Base-by-base conservation (phyloP, 2,888 invertebrate species). In the Patella caerulea region DNA sequence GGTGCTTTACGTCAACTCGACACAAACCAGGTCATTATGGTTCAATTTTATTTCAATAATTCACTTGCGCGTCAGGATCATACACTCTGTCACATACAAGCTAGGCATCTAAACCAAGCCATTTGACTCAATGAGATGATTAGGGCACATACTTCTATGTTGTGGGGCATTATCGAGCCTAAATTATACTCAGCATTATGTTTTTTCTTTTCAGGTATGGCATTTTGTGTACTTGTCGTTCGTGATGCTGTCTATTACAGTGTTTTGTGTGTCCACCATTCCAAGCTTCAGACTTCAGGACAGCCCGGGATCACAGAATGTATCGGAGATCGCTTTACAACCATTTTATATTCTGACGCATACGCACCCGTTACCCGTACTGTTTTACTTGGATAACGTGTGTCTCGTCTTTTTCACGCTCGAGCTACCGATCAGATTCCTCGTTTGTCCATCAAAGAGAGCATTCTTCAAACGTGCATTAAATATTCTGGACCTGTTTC, bases 351-450 rank as follows among this genome's bases (percentile, higher is more conserved):
- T 72, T 17, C 65, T 77, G 15, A 75, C 75, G 7, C 71, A 71
- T 19, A 77, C 77, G 17, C 83, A 84, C 59, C 82, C 82, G 7
- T 75, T 79, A 55, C 74, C 78, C 9, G 19, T 29, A n/a, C 24
- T 84, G 54, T 79, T 82, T 69, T 80, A 72, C 3, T 24, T 82
- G 7, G 84, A 84, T 53, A 59, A 75, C 2, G 71, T 84, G 34
- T 84, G 83, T 19, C 71, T 81, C 59, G 19, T 75, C 4, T 82
- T 86, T 73, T 88, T 88, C 79, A 82, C 83, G n/a, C 54, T 82
- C 7, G 88, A 88, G 76, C 80, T 81, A 74, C 73, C 86, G 7
- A 75, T 85, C 0, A 81, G 85, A n/a, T 81, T 85, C 45, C 29
- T 82, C 9, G 81, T 82, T 4, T 84, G 84, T 59, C 86, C 88